These are phyloP conservation scores for Drosophila longiperda DNA, from an alignment of 2,888 invertebrate species.

Conservation along the genomic window DNA sequence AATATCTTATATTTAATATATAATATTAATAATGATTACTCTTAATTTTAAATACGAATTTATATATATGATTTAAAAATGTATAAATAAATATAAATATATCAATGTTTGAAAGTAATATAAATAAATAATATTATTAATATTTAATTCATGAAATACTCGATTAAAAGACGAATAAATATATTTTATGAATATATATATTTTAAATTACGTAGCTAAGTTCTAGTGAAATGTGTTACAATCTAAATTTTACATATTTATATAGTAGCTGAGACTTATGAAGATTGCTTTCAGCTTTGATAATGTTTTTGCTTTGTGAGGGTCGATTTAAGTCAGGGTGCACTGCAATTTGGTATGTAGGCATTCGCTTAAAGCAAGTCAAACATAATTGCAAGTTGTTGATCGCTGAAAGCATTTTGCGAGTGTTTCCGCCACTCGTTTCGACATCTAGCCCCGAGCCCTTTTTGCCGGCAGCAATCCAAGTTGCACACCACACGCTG, in stretches of 20 bases:
- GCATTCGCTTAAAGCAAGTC: conserved; percentile 51
- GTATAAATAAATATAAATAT: no score
- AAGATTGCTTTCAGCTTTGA: background rate
- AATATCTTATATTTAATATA: background rate
- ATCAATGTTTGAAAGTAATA: background rate
- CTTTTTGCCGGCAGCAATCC: conserved; percentile 32
- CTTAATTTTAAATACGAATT: background rate
- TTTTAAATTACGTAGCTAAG: background rate
- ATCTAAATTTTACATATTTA: background rate
- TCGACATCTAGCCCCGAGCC: conserved; percentile 36
- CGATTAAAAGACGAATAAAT: background rate
- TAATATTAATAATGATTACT: background rate
- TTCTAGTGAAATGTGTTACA: background rate
- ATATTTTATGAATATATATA: background rate
- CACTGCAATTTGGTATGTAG: conserved; percentile 15
- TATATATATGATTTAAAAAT: background rate
- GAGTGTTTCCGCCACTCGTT: conserved; percentile 54
- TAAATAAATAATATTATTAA: background rate
- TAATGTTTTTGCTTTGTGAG: conserved; percentile 9
- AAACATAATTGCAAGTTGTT: conserved; percentile 74
- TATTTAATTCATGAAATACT: background rate
- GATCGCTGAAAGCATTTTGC: conserved; percentile 68
- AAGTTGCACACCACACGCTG: conserved; percentile 58
- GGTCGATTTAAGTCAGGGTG: conserved; percentile 32
- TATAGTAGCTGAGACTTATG: background rate